A percentile compares a stretch with the other conserved stretches of the same genome.
Evolutionary conservation across 2,888 invertebrate species (phyloP).

Genomic region (Drosophila neonasuta): DNA sequence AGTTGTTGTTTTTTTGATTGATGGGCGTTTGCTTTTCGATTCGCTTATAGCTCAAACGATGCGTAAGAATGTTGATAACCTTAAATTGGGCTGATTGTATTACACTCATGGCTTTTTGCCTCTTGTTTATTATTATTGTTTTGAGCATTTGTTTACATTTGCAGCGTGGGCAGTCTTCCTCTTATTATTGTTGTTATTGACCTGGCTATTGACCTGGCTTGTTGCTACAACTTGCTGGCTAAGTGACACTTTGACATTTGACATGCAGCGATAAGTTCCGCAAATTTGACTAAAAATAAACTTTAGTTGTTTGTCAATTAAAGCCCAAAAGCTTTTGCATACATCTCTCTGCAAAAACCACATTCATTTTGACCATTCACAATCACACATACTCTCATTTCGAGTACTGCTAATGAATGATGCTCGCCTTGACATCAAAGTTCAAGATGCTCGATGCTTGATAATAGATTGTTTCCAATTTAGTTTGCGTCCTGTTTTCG

Average conservation of each 20-base stretch:
- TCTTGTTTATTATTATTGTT: constrained; percentile 20
- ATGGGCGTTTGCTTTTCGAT: constrained; percentile 22
- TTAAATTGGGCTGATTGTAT: constrained; percentile 65
- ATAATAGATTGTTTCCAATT: constrained; percentile 20
- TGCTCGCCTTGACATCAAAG: constrained; percentile 49
- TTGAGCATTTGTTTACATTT: constrained; percentile 59
- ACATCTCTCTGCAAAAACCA: neutral
- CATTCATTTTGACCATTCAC: constrained; percentile 1
- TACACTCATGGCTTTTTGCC: constrained; percentile 10
- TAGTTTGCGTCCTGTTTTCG: neutral
- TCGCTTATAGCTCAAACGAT: constrained; percentile 28
- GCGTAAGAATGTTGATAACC: constrained; percentile 51
- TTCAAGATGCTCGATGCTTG: constrained; percentile 37
- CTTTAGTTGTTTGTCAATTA: constrained; percentile 61
- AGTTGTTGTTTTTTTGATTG: constrained; percentile 37
- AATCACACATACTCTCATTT: no score
- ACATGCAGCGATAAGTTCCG: constrained; percentile 48
- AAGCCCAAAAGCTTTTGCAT: constrained; percentile 40
- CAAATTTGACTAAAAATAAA: constrained; percentile 34
- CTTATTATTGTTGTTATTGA: constrained; percentile 2
- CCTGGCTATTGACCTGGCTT: constrained; percentile 13
- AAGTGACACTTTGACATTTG: constrained; percentile 63
- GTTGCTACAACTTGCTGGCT: constrained; percentile 20
- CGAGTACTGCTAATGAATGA: constrained; percentile 50
- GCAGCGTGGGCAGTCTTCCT: constrained; percentile 11